phyloP scores from a whole-genome alignment of 2,888 invertebrate genomes.

The Oxyteleia sp. region DNA sequence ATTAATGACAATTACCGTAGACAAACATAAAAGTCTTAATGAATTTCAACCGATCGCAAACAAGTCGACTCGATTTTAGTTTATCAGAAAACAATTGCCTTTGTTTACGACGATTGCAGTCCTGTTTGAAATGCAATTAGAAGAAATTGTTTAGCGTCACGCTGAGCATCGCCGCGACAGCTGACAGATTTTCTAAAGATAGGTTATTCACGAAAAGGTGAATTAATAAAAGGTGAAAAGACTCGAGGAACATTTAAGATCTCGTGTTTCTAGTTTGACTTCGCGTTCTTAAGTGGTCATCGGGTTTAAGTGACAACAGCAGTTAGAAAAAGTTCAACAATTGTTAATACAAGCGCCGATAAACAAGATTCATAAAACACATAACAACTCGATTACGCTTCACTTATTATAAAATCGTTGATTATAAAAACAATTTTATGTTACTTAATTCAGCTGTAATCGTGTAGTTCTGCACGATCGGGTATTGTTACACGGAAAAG shows the following conservation, averaged over 20 bases:
- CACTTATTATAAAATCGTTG: too few relatives aligned
- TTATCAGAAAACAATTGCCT: not conserved
- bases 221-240: conserved; percentile 11
- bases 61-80: not conserved
- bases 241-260: conserved; percentile 3
- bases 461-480: too few relatives aligned
- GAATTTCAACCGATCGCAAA: not conserved
- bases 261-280: conserved; percentile 16
- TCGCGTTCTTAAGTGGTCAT: not conserved
- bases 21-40: conserved; percentile 1
- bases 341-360: not conserved
- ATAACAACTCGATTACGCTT: too few relatives aligned
- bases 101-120: not conserved
- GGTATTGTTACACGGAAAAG: too few relatives aligned
- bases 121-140: too few relatives aligned
- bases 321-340: conserved; percentile 13
- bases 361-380: too few relatives aligned
- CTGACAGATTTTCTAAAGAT: conserved; percentile 5
- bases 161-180: too few relatives aligned
- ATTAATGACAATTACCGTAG: not conserved
- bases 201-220: conserved; percentile 12
- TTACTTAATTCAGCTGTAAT: too few relatives aligned
- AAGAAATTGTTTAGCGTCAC: too few relatives aligned
- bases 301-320: conserved; percentile 7
- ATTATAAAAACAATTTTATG: too few relatives aligned